Evolutionary conservation across 2,888 invertebrate genomes (phyloP).

Genomic region (Rhabditoides inermis): DNA sequence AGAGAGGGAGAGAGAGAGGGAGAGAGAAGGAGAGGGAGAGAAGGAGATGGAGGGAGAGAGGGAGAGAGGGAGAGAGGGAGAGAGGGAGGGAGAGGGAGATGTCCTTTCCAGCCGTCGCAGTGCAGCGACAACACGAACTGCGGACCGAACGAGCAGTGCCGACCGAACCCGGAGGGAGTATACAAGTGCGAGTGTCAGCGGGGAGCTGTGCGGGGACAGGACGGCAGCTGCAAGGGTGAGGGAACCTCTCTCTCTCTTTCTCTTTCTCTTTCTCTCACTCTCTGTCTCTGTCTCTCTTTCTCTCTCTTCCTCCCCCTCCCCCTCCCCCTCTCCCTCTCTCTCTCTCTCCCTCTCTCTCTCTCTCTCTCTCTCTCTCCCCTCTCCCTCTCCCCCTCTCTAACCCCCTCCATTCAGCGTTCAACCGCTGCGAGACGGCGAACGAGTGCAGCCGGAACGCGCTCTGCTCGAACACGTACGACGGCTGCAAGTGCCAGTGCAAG

Average conservation of each 20-base stretch:
- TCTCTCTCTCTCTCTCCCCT: not conserved
- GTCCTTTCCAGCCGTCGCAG: conserved; percentile 18
- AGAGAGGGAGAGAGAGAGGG: too few relatives aligned
- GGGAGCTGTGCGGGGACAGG: conserved; percentile 27
- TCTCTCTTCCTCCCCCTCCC: not conserved
- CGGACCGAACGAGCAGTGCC: conserved; percentile 38
- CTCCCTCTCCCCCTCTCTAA: too few relatives aligned
- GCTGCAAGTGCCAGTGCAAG: conserved; percentile 42
- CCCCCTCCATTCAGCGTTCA: conserved; percentile 24
- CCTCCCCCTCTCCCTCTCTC: not conserved
- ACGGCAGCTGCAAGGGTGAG: conserved; percentile 29
- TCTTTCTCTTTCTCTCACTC: not conserved
- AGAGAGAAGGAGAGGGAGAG: too few relatives aligned
- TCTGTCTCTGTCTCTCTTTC: not conserved
- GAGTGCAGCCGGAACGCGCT: conserved; percentile 44
- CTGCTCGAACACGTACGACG: conserved; percentile 45
- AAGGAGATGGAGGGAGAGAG: too few relatives aligned
- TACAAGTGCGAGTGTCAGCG: conserved; percentile 29
- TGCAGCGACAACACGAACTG: conserved; percentile 27
- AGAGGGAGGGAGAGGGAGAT: too few relatives aligned
- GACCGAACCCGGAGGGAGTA: conserved; percentile 24
- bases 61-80: too few relatives aligned
- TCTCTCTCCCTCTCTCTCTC: not conserved
- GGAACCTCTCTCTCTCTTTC: not conserved
- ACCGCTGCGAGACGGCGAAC: conserved; percentile 34